phyloP scores from a whole-genome alignment of 2,797 vertebrate genomes.

The Bufotes viridis region DNA sequence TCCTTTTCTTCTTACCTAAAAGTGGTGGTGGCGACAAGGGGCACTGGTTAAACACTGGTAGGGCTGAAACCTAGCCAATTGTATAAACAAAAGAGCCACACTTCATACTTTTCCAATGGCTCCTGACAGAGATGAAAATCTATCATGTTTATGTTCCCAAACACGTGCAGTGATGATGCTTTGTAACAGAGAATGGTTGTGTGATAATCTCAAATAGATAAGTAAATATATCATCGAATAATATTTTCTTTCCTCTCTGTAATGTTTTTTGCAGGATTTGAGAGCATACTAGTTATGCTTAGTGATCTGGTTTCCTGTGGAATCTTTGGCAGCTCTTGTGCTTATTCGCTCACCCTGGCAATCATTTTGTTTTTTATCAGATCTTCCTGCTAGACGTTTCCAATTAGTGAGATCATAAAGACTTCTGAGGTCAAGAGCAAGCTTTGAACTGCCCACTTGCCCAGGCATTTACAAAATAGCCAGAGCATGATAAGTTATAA shows the following conservation, averaged over 20 bases:
- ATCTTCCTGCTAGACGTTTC: constrained; percentile 21
- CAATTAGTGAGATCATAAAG: constrained; percentile 57
- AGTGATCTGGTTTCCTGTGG: constrained; percentile 64
- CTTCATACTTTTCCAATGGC: background rate
- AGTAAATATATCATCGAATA: constrained; percentile 44
- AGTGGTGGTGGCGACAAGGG: background rate
- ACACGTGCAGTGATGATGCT: background rate
- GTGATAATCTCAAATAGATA: constrained; percentile 30
- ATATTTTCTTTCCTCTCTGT: constrained; percentile 66
- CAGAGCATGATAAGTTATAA: constrained; percentile 36
- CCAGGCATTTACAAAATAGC: constrained; percentile 35
- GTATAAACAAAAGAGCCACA: background rate
- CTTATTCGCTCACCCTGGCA: constrained; percentile 66
- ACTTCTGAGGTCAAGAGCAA: constrained; percentile 66
- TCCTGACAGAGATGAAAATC: background rate
- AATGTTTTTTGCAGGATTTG: constrained; percentile 63
- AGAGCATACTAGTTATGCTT: constrained; percentile 61
- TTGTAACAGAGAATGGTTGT: background rate
- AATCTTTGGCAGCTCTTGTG: constrained; percentile 62
- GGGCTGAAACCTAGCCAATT: background rate
- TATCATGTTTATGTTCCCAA: background rate
- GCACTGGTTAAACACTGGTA: background rate
- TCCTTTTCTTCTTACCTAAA: background rate
- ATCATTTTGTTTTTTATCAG: constrained; percentile 48
- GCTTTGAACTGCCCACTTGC: constrained; percentile 49